These are phyloP conservation scores for Rhizomys pruinosus DNA, from an alignment of 2,113 vertebrate genomes.

Conservation along the genomic window DNA sequence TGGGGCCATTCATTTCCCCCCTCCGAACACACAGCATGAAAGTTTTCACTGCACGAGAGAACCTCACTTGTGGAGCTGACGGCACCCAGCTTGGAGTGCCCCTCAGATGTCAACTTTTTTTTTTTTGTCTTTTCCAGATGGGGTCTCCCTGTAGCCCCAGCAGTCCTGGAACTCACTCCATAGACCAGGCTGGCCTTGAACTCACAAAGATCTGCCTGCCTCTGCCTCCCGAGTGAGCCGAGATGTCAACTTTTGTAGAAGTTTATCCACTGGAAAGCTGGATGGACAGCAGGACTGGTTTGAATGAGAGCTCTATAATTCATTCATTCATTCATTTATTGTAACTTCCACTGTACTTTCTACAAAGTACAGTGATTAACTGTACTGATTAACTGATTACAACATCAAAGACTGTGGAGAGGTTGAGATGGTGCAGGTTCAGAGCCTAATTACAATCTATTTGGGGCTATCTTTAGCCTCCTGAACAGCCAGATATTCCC, in stretches of 20 bases:
- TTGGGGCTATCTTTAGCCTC: not conserved
- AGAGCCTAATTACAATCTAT: not conserved
- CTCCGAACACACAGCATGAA: not conserved
- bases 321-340: not conserved
- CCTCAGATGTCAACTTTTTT: constrained; percentile 74
- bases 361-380: too few species aligned
- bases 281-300: constrained; percentile 66
- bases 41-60: constrained; percentile 55
- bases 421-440: not conserved
- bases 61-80: constrained; percentile 45
- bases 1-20: constrained; percentile 35
- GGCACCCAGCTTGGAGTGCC: constrained; percentile 72
- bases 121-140: too few species aligned
- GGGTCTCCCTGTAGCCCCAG: too few species aligned
- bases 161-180: too few species aligned
- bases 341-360: too few species aligned
- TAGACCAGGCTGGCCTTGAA: too few species aligned
- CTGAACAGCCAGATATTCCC: not conserved
- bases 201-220: too few species aligned
- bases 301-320: constrained; percentile 74
- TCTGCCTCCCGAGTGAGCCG: too few species aligned
- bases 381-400: not conserved
- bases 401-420: not conserved
- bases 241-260: constrained; percentile 76
- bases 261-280: constrained; percentile 67